Evolutionary conservation across 2,113 vertebrate genomes (phyloP).

Genomic region (Proterorhinus semilunaris): DNA sequence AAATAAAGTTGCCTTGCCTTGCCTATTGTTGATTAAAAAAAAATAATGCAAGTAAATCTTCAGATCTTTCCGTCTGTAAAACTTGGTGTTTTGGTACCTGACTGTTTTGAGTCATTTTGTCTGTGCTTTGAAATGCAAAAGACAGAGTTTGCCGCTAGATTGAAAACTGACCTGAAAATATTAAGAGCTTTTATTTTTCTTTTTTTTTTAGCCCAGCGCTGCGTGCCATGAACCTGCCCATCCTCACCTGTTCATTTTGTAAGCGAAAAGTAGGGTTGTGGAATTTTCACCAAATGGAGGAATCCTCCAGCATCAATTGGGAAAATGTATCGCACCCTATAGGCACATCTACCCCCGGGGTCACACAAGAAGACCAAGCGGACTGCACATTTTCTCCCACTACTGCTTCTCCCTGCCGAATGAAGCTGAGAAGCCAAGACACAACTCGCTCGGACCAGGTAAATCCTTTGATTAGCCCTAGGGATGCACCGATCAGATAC

Average conservation of each 20-base stretch:
- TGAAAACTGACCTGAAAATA: neutral
- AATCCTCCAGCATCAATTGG: rapidly evolving
- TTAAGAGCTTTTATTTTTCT: neutral
- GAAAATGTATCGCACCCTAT: slow-evolving; percentile 61
- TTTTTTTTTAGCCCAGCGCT: slow-evolving; percentile 48
- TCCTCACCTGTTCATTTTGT: slow-evolving; percentile 88
- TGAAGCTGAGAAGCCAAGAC: slow-evolving; percentile 91
- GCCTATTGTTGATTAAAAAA: too few species aligned
- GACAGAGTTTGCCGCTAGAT: too few species aligned
- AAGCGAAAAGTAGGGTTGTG: slow-evolving; percentile 92
- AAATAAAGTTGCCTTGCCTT: too few species aligned
- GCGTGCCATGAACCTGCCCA: slow-evolving; percentile 75
- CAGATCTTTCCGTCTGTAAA: too few species aligned
- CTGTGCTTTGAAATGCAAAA: too few species aligned
- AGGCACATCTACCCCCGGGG: slow-evolving; percentile 6
- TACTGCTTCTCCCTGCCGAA: slow-evolving; percentile 81
- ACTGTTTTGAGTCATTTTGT: too few species aligned
- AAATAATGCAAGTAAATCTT: too few species aligned
- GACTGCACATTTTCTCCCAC: slow-evolving; percentile 73
- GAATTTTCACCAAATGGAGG: slow-evolving; percentile 90
- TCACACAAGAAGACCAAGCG: slow-evolving; percentile 53
- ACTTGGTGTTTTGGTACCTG: too few species aligned
- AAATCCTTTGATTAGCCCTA: slow-evolving; percentile 11
- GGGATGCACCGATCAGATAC: too few species aligned
- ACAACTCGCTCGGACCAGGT: slow-evolving; percentile 80